Base-by-base conservation (phyloP, 2,113 vertebrate genomes). In the Bothrops jararaca region DNA sequence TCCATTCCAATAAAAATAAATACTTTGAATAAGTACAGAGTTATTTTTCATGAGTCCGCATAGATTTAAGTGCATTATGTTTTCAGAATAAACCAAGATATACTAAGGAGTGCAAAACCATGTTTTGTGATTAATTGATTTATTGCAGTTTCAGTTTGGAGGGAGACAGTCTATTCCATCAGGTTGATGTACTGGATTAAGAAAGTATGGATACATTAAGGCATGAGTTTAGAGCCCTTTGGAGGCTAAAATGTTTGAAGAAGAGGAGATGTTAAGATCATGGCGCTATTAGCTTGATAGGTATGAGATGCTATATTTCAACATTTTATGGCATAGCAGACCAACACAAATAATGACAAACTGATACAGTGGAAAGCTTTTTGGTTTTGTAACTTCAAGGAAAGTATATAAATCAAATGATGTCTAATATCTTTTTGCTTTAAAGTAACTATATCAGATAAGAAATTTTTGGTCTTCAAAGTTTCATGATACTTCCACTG, bases 11-110 rank as follows among this genome's bases (percentile, higher is more conserved):
- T 92, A 74, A 92, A 92, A 92, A 64, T 89, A 80, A 92, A 52
- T 89, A 92, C 60, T 92, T 74, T 56, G 86, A 88, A 39, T 87
- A 88, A 89, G 50, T 60, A 60, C 91, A 92, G 39, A 48, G 91
- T 54, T 89, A 92, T 92, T 92, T 92, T 92, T 92, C 86, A 92
- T 54, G 91, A 89, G 42, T 89, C 86, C 24, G 22, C 91, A 89
- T 87, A 80, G 60, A 39, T 92, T 92, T 92, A 56, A 80, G 60
- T 89, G 86, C 58, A 89, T 89, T 45, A 56, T 0, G 4, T 92
- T 92, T 92, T 92, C 91, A 89, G 58, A 92, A 92, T 88, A 92
- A 92, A 88, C 88, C 58, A 92, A 34, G n/a, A 80, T 92, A 92
- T 89, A 54, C 52, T 18, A 92, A 89, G 39, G 60, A 92, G 60